Conservation (phyloP, 2,888 invertebrate genomes). For the Heliothis peltigera region DNA sequence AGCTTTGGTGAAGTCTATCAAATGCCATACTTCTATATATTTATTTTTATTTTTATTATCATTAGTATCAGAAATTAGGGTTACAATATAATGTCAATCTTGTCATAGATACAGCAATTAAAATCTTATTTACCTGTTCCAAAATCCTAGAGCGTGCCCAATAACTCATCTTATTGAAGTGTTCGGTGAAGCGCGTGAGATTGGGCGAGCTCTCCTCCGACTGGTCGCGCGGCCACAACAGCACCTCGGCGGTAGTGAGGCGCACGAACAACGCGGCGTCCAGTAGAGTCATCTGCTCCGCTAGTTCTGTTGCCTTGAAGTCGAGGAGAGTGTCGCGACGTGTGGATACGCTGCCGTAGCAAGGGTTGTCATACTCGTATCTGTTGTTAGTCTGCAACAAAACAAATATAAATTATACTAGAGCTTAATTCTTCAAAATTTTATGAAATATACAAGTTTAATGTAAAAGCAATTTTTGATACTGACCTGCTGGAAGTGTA, state of each 20-base stretch:
- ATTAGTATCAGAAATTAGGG: too few relatives aligned
- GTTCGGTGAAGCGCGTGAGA: constrained; percentile 98
- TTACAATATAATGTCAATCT: too few relatives aligned
- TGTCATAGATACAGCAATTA: too few relatives aligned
- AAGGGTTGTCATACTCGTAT: constrained; percentile 85
- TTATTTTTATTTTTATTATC: too few relatives aligned
- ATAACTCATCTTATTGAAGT: constrained; percentile 99
- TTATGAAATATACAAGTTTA: not conserved
- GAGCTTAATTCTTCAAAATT: not conserved
- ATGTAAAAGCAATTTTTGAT: not conserved
- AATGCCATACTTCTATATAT: too few relatives aligned
- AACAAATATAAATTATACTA: not conserved
- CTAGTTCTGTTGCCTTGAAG: constrained; percentile 98
- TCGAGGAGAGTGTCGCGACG: constrained; percentile 93
- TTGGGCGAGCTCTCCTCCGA: constrained; percentile 99
- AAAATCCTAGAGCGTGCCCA: constrained; percentile 99
- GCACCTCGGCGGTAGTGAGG: constrained; percentile 98
- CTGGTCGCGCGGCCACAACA: constrained; percentile 99
- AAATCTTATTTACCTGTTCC: constrained; percentile 90
- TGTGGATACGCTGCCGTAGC: constrained; percentile 82
- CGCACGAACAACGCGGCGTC: constrained; percentile 98
- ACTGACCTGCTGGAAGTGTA: constrained; percentile 87
- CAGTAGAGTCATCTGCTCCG: constrained; percentile 99
- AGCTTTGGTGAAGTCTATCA: too few relatives aligned
- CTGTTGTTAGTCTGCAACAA: constrained; percentile 77